These are phyloP conservation scores for Isichthys henryi DNA, from an alignment of 2,113 vertebrate species.

Conservation along the genomic window DNA sequence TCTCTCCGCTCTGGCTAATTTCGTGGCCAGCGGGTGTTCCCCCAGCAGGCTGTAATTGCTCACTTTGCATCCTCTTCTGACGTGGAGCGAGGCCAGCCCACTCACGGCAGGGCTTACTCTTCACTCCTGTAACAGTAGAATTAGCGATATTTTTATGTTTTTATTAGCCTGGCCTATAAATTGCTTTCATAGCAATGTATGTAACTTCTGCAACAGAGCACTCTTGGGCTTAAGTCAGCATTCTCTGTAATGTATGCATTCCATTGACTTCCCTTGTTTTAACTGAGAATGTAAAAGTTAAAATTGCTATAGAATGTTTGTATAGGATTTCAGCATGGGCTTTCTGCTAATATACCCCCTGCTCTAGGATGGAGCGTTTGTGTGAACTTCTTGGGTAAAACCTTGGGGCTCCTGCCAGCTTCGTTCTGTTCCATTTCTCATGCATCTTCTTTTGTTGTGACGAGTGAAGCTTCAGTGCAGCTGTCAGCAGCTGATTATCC, in stretches of 20 bases:
- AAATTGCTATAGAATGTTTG: not conserved
- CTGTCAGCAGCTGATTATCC: not conserved
- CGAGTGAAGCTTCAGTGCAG: not conserved
- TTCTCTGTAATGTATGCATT: not conserved
- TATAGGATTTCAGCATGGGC: not conserved
- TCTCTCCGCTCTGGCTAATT: not conserved
- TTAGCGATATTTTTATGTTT: not conserved
- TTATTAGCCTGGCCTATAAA: not conserved
- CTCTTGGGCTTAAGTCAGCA: not conserved
- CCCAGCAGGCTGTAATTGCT: conserved; percentile 2
- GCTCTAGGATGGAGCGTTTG: not conserved
- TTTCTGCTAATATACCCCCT: not conserved
- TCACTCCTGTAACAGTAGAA: not conserved
- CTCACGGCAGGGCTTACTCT: not conserved
- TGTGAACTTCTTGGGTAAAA: not conserved
- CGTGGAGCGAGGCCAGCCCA: not conserved
- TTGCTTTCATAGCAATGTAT: not conserved
- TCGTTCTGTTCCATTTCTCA: not conserved
- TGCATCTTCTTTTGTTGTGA: not conserved
- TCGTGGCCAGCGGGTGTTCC: not conserved
- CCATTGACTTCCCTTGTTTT: not conserved
- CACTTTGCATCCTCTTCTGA: not conserved
- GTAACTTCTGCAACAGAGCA: not conserved
- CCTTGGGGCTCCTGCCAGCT: not conserved
- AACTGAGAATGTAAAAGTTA: not conserved